phyloP scores from a whole-genome alignment of 2,113 vertebrate species.

The Megaceryle torquata region DNA sequence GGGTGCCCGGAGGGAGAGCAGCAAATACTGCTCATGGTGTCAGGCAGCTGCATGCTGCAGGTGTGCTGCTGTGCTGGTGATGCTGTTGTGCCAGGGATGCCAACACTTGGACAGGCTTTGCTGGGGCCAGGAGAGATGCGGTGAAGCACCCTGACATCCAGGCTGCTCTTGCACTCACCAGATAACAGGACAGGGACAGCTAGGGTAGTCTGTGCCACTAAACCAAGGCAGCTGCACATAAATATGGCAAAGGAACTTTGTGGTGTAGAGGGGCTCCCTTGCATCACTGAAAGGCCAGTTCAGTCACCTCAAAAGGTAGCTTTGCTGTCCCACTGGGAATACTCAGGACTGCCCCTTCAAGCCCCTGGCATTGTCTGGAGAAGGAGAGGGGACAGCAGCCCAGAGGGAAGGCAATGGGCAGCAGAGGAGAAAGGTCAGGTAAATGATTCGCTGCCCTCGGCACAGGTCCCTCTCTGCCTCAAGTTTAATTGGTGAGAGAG shows the following conservation, averaged over 20 bases:
- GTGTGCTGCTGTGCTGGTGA: background rate
- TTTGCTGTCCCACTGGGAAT: background rate
- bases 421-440: background rate
- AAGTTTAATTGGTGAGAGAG: slow-evolving; percentile 34
- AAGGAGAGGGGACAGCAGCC: background rate
- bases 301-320: background rate
- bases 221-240: rapidly evolving
- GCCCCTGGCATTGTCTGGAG: background rate
- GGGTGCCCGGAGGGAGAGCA: background rate
- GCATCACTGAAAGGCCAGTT: background rate
- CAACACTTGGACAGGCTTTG: background rate
- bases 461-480: background rate
- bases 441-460: background rate
- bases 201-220: rapidly evolving
- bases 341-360: rapidly evolving
- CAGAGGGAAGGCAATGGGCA: background rate
- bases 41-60: background rate
- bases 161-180: background rate
- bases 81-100: too few species aligned
- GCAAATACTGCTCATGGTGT: background rate
- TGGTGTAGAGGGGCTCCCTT: background rate
- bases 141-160: background rate
- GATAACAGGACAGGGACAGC: background rate
- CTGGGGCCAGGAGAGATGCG: rapidly evolving
- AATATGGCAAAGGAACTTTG: background rate